Conservation (phyloP, 2,113 vertebrate species). For the Thymallus thymallus region DNA sequence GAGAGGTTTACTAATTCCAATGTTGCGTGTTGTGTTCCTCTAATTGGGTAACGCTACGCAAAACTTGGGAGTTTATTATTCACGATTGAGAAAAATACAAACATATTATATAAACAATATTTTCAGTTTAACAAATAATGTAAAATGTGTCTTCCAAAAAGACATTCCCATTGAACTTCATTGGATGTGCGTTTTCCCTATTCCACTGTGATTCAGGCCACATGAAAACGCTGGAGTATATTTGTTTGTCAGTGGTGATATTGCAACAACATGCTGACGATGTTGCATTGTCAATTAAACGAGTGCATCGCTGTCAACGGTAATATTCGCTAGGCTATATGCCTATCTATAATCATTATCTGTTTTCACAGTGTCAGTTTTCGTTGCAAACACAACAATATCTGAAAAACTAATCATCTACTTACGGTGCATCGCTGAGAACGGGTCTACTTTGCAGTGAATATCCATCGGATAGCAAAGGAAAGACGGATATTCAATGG, state of each 20-base stretch:
- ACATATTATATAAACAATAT: not conserved
- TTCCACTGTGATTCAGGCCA: too few relatives aligned
- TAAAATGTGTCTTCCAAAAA: too few relatives aligned
- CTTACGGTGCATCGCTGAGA: conserved; percentile 99
- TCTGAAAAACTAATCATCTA: conserved; percentile 64
- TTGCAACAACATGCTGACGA: not conserved
- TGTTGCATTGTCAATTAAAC: not conserved
- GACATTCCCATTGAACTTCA: too few relatives aligned
- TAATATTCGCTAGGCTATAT: not conserved
- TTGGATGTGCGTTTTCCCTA: too few relatives aligned
- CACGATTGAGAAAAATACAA: not conserved
- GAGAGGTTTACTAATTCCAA: not conserved
- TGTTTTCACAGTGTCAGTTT: conserved; percentile 3
- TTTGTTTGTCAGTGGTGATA: not conserved
- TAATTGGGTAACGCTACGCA: too few relatives aligned
- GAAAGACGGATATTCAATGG: conserved; percentile 97
- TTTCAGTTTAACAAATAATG: too few relatives aligned
- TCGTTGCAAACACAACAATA: conserved; percentile 19
- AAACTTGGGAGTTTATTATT: too few relatives aligned
- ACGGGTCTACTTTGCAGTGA: conserved; percentile 99
- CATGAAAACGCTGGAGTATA: too few relatives aligned
- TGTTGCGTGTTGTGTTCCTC: not conserved
- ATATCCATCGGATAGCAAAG: conserved; percentile 99
- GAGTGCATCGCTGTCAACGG: not conserved
- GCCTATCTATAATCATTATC: too few relatives aligned